A percentile compares a stretch with the other conserved stretches of the same genome.
These are phyloP conservation scores for Mizuhopecten yessoensis DNA, from an alignment of 1,140 invertebrate genomes.

Conservation along the genomic window DNA sequence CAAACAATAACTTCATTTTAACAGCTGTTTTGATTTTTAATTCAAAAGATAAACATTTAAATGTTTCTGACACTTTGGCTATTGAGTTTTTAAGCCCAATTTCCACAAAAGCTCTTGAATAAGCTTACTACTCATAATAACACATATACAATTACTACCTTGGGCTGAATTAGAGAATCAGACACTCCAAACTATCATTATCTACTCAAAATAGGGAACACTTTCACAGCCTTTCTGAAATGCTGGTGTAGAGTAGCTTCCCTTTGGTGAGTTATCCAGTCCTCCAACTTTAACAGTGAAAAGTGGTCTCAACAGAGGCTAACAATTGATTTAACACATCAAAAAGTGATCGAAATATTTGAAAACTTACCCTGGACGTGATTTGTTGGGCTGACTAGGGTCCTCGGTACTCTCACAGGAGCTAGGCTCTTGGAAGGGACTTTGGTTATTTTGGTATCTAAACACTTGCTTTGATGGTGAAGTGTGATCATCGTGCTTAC, in stretches of 20 bases:
- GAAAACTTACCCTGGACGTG: conserved; percentile 47
- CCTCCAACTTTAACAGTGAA: not conserved
- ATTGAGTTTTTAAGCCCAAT: not conserved
- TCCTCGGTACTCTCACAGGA: conserved; percentile 53
- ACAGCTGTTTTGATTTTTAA: conserved; percentile 2
- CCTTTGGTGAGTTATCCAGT: not conserved
- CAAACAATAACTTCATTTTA: not conserved
- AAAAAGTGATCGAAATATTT: not conserved
- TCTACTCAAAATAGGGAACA: not conserved
- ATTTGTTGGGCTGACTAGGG: conserved; percentile 20
- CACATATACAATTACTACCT: not conserved
- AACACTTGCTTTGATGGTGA: conserved; percentile 52
- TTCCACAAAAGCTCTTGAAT: not conserved
- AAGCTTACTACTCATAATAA: not conserved
- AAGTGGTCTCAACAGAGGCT: not conserved
- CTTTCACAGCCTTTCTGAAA: not conserved
- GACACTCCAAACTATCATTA: not conserved
- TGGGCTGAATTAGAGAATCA: not conserved
- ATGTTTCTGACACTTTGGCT: not conserved
- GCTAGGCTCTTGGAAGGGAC: conserved; percentile 68
- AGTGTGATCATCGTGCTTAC: conserved; percentile 39
- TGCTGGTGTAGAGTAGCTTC: not conserved
- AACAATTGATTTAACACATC: not conserved
- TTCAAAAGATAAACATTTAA: not conserved
- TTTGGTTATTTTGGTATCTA: conserved; percentile 74